Evolutionary conservation across 2,113 vertebrate genomes (phyloP).

Genomic region (Tapirus terrestris): DNA sequence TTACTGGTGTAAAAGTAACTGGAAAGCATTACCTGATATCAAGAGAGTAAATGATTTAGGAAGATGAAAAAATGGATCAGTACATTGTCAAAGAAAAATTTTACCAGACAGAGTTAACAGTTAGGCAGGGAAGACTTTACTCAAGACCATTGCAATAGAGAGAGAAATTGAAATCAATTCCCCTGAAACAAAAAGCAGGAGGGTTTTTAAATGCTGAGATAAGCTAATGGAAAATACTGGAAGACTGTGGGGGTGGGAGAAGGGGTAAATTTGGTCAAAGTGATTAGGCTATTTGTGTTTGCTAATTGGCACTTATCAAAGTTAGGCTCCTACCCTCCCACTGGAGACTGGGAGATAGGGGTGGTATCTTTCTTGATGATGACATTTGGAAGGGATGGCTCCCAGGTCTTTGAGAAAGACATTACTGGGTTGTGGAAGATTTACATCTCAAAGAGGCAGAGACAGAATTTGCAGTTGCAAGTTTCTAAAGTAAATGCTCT

Average conservation of each 20-base stretch:
- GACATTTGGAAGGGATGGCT: background rate
- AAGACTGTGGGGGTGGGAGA: background rate
- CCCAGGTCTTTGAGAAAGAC: background rate
- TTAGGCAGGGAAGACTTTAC: background rate
- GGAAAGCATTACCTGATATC: background rate
- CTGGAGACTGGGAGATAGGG: background rate
- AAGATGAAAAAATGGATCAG: background rate
- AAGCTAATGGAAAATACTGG: background rate
- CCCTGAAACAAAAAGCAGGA: background rate
- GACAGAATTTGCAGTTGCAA: background rate
- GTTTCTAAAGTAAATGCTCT: background rate
- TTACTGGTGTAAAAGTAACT: constrained; percentile 27
- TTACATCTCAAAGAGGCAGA: background rate
- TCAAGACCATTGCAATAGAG: background rate
- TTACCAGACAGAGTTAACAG: background rate
- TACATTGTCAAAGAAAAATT: constrained; percentile 33
- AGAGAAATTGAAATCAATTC: background rate
- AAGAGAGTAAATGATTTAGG: background rate
- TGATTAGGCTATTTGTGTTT: background rate
- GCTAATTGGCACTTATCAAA: background rate
- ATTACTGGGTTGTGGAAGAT: background rate
- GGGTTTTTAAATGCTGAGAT: background rate
- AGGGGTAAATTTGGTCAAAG: background rate
- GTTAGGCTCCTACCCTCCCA: background rate
- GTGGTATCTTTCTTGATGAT: background rate